Evolutionary conservation across 1,140 invertebrate genomes (phyloP).

Genomic region (Drosophila virilis): DNA sequence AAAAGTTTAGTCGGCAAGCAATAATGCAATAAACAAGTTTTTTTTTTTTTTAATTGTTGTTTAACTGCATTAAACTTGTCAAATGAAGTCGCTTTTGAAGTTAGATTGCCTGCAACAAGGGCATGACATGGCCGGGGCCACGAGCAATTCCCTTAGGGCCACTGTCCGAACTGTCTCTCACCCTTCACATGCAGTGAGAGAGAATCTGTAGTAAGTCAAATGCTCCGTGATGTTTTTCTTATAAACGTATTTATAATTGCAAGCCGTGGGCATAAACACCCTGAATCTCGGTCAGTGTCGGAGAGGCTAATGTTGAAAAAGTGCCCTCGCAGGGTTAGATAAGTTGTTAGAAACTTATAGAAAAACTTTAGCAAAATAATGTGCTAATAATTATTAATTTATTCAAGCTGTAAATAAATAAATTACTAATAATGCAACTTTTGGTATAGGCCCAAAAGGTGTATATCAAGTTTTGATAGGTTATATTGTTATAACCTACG

Average conservation of each 20-base stretch:
- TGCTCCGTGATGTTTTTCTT: conserved; percentile 58
- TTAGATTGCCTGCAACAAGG: conserved; percentile 65
- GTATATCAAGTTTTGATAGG: background rate
- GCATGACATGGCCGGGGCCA: conserved; percentile 23
- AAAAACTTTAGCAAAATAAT: background rate
- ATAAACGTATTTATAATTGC: conserved; percentile 70
- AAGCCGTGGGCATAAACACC: conserved; percentile 45
- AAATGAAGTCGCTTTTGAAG: conserved; percentile 74
- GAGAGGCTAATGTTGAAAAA: conserved; percentile 8
- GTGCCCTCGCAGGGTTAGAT: conserved; percentile 15
- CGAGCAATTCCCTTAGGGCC: conserved; percentile 31
- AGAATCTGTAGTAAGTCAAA: conserved; percentile 53
- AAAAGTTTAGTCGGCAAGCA: conserved; percentile 64
- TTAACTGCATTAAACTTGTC: conserved; percentile 77
- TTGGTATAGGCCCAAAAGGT: background rate
- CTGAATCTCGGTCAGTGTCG: conserved; percentile 37
- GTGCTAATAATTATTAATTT: conserved; percentile 7
- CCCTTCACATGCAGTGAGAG: background rate
- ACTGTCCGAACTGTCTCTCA: conserved; percentile 26
- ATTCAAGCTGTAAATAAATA: background rate
- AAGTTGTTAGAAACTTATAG: conserved; percentile 18
- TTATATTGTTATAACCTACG: background rate
- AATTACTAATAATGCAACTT: background rate
- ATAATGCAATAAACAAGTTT: conserved; percentile 74
- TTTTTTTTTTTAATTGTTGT: conserved; percentile 62